Percentiles rank a stretch among this genome's conserved stretches.
These are phyloP conservation scores for Dicranocentrus wangi DNA, from an alignment of 2,888 invertebrate species.

Conservation along the genomic window DNA sequence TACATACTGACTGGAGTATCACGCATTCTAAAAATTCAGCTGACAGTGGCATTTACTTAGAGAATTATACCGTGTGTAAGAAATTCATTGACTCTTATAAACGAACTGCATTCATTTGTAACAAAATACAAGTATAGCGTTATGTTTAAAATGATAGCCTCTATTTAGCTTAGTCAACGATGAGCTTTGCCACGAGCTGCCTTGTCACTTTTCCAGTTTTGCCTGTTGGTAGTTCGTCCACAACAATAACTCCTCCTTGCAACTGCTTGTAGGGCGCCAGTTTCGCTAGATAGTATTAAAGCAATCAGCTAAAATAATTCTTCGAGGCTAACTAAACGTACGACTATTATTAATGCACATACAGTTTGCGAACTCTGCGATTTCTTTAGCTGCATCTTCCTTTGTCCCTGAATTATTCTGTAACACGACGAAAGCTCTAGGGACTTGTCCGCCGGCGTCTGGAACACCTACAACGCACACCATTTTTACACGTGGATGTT, in stretches of 20 bases:
- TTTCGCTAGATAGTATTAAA: constrained; percentile 23
- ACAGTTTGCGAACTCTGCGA: constrained; percentile 65
- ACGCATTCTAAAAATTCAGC: no score
- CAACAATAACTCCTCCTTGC: constrained; percentile 59
- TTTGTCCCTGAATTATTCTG: background rate
- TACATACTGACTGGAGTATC: no score
- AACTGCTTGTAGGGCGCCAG: constrained; percentile 61
- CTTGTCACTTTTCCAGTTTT: no score
- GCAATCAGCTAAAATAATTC: background rate
- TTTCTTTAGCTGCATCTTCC: constrained; percentile 46
- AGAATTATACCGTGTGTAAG: no score
- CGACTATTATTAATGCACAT: background rate
- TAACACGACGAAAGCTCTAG: constrained; percentile 60
- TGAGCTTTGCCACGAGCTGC: constrained; percentile 41
- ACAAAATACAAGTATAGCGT: no score
- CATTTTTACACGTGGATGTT: constrained; percentile 66
- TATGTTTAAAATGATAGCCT: no score
- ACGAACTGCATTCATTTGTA: no score
- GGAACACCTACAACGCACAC: constrained; percentile 64
- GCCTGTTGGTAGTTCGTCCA: constrained; percentile 59
- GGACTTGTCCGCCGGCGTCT: constrained; percentile 65
- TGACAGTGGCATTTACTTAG: no score
- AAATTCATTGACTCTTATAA: no score
- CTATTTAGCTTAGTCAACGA: no score
- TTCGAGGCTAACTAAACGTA: background rate